phyloP scores from a whole-genome alignment of 2,113 vertebrate species.

The Carassius carassius region DNA sequence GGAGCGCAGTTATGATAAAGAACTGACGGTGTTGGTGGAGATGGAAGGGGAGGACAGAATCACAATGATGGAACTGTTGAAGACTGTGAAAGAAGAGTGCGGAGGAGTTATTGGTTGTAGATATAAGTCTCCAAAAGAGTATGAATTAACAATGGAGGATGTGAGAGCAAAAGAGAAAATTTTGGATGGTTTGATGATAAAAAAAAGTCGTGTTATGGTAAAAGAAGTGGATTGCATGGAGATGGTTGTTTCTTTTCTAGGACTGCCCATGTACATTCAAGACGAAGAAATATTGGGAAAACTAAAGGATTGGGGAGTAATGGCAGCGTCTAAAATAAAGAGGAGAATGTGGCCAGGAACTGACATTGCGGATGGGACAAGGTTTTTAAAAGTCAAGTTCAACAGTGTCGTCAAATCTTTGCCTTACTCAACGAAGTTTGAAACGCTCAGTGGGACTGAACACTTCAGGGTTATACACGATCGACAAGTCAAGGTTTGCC shows the following conservation, averaged over 20 bases:
- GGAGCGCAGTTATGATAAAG: background rate
- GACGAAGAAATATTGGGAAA: background rate
- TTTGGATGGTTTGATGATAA: background rate
- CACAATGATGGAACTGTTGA: background rate
- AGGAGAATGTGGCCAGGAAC: conserved; percentile 14
- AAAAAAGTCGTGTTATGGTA: background rate
- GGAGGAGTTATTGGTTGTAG: background rate
- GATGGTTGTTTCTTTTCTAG: background rate
- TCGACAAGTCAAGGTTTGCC: conserved; percentile 6
- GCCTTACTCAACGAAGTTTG: background rate
- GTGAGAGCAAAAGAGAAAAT: background rate
- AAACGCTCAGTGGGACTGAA: conserved; percentile 1
- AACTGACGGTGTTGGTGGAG: background rate
- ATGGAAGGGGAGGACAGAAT: background rate
- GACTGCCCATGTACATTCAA: background rate
- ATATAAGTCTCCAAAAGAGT: background rate
- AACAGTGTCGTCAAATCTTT: background rate
- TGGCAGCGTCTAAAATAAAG: background rate
- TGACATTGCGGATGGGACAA: background rate
- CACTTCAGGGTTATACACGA: conserved; percentile 15
- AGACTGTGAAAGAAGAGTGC: background rate
- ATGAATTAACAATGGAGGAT: background rate
- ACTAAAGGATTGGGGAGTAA: background rate
- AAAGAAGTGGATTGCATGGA: background rate
- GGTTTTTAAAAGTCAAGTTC: background rate